Base-by-base conservation (phyloP, 2,113 vertebrate genomes). In the Noturus placidus region DNA sequence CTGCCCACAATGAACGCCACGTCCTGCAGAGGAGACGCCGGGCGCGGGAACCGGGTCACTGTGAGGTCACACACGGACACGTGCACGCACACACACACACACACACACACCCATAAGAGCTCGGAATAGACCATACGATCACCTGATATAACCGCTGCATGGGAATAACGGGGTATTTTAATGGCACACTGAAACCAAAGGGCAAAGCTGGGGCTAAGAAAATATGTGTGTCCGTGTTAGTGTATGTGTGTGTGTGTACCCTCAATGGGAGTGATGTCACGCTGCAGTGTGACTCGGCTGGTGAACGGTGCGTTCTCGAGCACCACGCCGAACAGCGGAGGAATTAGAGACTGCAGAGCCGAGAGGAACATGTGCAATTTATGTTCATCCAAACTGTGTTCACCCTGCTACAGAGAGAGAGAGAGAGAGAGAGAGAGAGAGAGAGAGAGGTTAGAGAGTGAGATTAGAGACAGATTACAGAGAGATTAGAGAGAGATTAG, bases 31-130 rank as follows among this genome's bases (percentile, higher is more conserved):
- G 97, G 97, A 0, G 98, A 99, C 4, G 95, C 93, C 0, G 98
- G 97, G 42, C 98, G 96, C 52, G 98, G 98, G 91, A 99, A 99
- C 56, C 98, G 96, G 0, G 98, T 99, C 90, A 99, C 98, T 99
- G 89, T 30, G 33, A 76, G 70, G 88, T 83, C 65, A 89, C 74
- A 85, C 22, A 57, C 46, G 86, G 11, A 25, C 78, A 82, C 86
- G 22, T 61, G 82, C 67, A 59, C 52, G 22, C 33, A 33, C 77
- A 79, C 57, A 89, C 63, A 22, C 78, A 69, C 65, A 89, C 80
- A 14, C 78, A 81, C 65, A 89, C 74, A 83, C 17, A 35, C 35
- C 77, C 46, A 76, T 84, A 77, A 59, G 79, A 76, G 54, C 63
- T 87, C 52, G 25, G 57, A 88, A 80, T 79, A 84, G 54, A 72